Evolutionary conservation across 2,888 invertebrate genomes (phyloP), one percentile per base, ranked within the genome.

Genomic region (Periphyllus acericola): DNA sequence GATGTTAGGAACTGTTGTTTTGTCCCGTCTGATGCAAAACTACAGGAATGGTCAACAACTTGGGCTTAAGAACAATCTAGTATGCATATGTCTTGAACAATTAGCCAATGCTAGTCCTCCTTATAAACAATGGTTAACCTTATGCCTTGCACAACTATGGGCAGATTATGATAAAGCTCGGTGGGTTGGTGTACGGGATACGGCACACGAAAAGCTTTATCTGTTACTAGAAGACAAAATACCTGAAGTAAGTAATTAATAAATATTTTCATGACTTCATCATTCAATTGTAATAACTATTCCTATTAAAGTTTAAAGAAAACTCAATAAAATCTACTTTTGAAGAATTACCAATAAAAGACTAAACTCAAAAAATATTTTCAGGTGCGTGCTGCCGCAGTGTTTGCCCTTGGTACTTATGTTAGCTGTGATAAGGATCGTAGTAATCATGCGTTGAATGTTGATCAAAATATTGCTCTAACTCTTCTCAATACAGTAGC

Each of bases 161-260:
- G 95, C 96, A 90, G 95, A 96, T 91, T 96, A 95, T 91, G 96
- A 97, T 90, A 94, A 95, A 91, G 96, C 96, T 11, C 94, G 97
- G 90, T 99, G 99, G 99, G 97, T 97, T 89, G 99, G 98, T 32
- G 98, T 97, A 36, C 93, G 99, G 21, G 98, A 98, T 92, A 95
- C 96, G 90, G 98, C 99, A n/a, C 98, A 98, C 92, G 99, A 99
- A 92, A 98, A 99, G 92, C 93, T 99, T 21, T 96, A 95, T 91
- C 94, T 93, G 80, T 93, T 98, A 90, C 92, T 99, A 83, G 93
- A 93, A 89, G 98, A 98, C 92, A 93, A 94, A 3, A 94, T 95
- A 76, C 97, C 99, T 1, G 98, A 99, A 94, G 98, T 96, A 89
- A 87, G 89, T 81, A 55, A 17, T 60, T 60, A 4, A 4, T 60